Conservation (phyloP, 2,888 invertebrate species). For the Polyploca ridens region DNA sequence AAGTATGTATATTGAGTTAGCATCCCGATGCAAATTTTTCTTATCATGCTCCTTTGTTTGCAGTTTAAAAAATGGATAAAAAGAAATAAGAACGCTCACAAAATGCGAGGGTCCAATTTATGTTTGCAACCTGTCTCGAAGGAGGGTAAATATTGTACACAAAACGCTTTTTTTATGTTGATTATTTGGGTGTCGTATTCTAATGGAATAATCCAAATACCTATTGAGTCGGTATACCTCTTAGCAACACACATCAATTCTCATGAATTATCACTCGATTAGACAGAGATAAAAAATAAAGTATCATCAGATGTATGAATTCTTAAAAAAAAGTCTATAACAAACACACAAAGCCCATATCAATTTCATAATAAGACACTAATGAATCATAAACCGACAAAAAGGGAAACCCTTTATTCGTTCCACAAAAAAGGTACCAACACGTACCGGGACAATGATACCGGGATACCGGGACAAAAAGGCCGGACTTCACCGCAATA, state of each 20-base stretch:
- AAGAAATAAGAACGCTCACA: not conserved
- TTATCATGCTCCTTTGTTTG: slow-evolving; percentile 6
- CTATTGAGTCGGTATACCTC: no score
- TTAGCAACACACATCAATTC: no score
- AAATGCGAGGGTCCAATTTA: not conserved
- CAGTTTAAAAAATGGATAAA: not conserved
- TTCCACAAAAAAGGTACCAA: slow-evolving; percentile 9
- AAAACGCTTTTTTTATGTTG: not conserved
- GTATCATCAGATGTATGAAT: no score
- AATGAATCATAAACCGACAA: slow-evolving; percentile 27
- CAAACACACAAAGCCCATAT: not conserved
- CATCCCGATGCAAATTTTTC: slow-evolving; percentile 11
- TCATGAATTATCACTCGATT: no score
- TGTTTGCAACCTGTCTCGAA: not conserved
- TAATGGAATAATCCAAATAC: no score
- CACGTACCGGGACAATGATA: not conserved
- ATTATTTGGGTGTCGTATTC: no score
- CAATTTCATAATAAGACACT: slow-evolving; percentile 21
- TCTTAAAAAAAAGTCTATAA: not conserved
- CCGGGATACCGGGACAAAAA: slow-evolving; percentile 16
- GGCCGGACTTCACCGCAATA: slow-evolving; percentile 24
- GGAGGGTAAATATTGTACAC: not conserved
- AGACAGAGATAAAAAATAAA: no score
- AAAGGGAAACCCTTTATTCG: slow-evolving; percentile 6
- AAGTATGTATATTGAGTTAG: slow-evolving; percentile 16